phyloP scores from a whole-genome alignment of 2,888 invertebrate species.

The Pemphredon lugubris region DNA sequence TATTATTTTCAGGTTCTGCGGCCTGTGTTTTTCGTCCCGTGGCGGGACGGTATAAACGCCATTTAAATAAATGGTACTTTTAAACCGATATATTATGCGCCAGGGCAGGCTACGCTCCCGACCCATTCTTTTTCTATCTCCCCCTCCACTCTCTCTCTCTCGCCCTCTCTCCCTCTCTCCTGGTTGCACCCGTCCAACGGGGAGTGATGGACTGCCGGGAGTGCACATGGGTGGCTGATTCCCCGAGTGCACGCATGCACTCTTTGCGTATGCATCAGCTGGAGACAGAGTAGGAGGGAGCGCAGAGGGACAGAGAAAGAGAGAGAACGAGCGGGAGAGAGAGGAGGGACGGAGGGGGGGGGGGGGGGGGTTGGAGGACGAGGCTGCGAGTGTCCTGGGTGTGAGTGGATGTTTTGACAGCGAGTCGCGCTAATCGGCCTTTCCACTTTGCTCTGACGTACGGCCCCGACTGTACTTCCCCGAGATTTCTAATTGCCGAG shows the following conservation, averaged over 20 bases:
- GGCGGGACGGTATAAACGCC: constrained; percentile 70
- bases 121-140: constrained; percentile 45
- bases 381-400: constrained; percentile 41
- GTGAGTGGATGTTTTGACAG: constrained; percentile 77
- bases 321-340: constrained; percentile 5
- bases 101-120: constrained; percentile 38
- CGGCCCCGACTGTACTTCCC: constrained; percentile 48
- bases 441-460: constrained; percentile 73
- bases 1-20: constrained; percentile 75
- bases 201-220: constrained; percentile 77
- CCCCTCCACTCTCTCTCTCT: constrained; percentile 40
- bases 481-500: constrained; percentile 63
- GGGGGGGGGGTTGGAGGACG: constrained; percentile 18
- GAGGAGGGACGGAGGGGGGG: constrained; percentile 22
- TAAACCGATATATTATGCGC: constrained; percentile 78
- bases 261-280: constrained; percentile 62
- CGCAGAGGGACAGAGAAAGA: constrained; percentile 14
- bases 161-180: constrained; percentile 10
- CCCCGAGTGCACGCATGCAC: constrained; percentile 64
- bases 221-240: constrained; percentile 74
- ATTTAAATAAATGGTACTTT: constrained; percentile 80
- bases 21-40: constrained; percentile 74
- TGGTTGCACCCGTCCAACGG: constrained; percentile 54
- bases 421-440: constrained; percentile 78
- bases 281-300: constrained; percentile 46